Conservation (phyloP, 2,113 vertebrate species). For the Nycticorax nycticorax region DNA sequence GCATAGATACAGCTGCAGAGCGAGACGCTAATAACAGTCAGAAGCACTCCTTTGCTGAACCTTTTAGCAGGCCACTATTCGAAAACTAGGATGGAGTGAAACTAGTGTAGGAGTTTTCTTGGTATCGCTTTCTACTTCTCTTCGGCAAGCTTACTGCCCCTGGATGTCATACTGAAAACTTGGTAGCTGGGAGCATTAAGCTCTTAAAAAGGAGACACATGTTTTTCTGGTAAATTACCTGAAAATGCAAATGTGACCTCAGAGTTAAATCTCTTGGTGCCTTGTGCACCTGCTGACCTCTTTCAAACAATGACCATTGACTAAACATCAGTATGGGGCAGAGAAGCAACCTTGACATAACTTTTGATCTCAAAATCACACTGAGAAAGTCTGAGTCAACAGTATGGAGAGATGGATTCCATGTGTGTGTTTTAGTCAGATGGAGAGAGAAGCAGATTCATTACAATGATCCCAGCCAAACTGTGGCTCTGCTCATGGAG, state of each 20-base stretch:
- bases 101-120: not conserved
- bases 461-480: not conserved
- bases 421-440: accelerated
- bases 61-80: not conserved
- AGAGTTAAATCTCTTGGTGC: not conserved
- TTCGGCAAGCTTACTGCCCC: not conserved
- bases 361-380: not conserved
- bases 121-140: not conserved
- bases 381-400: not conserved
- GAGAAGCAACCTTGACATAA: not conserved
- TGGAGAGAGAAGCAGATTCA: not conserved
- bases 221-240: not conserved
- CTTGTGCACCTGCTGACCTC: not conserved
- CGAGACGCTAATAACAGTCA: not conserved
- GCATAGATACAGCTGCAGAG: not conserved
- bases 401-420: not conserved
- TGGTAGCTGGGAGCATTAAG: not conserved
- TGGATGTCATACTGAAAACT: not conserved
- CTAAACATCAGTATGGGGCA: not conserved
- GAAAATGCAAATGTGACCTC: not conserved
- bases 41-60: not conserved
- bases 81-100: not conserved
- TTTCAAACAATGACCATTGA: not conserved
- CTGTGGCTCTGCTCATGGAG: not conserved
- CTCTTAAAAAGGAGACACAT: not conserved